Conservation (phyloP, 92 coral and sea anemone genomes). For the Bergia puertoricense region DNA sequence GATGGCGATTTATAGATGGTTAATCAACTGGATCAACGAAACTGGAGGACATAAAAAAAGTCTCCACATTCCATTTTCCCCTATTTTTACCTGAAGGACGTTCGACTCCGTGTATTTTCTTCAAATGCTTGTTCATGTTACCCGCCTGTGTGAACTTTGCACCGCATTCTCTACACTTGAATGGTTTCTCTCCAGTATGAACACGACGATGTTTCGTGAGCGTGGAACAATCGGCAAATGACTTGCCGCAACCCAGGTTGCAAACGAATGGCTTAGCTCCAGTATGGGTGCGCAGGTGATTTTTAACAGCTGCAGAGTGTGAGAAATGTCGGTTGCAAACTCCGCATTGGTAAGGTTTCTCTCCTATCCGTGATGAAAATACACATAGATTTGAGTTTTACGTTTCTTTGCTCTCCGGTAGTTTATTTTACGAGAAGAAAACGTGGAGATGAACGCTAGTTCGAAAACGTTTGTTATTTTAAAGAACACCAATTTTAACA, state of each 20-base stretch:
- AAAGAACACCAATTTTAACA: too few species aligned
- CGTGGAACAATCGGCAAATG: slow-evolving; percentile 80
- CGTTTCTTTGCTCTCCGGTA: background rate
- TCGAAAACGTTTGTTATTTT: too few species aligned
- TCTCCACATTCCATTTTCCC: background rate
- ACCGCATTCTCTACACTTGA: slow-evolving; percentile 62
- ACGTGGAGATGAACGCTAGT: too few species aligned
- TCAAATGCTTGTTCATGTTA: slow-evolving; percentile 83
- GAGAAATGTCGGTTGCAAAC: slow-evolving; percentile 67
- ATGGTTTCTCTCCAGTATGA: slow-evolving; percentile 86
- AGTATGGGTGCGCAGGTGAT: slow-evolving; percentile 78
- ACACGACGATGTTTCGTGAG: slow-evolving; percentile 71
- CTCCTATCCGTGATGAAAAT: slow-evolving; percentile 58
- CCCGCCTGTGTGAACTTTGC: slow-evolving; percentile 76
- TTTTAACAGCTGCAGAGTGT: slow-evolving; percentile 75
- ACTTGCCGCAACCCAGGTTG: slow-evolving; percentile 60
- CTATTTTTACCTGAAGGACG: background rate
- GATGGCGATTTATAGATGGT: too few species aligned
- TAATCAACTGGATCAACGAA: too few species aligned
- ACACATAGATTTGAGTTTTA: background rate
- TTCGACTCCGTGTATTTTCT: slow-evolving; percentile 54
- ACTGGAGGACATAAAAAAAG: too few species aligned
- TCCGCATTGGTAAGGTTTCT: slow-evolving; percentile 72
- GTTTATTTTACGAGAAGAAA: background rate
- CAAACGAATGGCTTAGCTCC: slow-evolving; percentile 79